Evolutionary conservation across 2,888 invertebrate species (phyloP).

Genomic region (Yponomeuta cagnagella): DNA sequence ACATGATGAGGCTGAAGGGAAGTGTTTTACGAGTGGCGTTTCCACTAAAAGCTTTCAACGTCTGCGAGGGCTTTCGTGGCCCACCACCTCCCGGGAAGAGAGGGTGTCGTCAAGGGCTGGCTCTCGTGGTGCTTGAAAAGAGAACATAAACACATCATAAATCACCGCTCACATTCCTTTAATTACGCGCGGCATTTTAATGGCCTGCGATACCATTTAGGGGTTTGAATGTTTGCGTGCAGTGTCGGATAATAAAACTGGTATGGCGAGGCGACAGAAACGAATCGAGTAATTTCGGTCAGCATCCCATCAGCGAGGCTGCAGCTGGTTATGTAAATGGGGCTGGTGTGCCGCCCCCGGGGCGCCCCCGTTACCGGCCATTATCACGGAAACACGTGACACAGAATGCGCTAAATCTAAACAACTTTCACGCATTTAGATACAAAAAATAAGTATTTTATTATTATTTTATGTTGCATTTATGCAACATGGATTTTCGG

Average conservation of each 20-base stretch:
- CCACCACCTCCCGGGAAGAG: neutral
- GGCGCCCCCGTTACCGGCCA: neutral
- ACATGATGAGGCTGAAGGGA: neutral
- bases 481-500: too few species aligned
- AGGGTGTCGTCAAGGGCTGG: neutral
- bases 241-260: neutral
- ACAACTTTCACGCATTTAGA: neutral
- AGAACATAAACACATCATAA: conserved; percentile 26
- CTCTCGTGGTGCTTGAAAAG: neutral
- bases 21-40: neutral
- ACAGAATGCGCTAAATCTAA: neutral
- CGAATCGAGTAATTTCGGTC: neutral
- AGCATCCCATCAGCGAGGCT: neutral
- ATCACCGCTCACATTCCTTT: conserved; percentile 35
- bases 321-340: neutral
- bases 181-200: conserved; percentile 30
- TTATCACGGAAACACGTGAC: neutral
- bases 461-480: too few species aligned
- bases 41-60: neutral
- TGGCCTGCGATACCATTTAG: neutral
- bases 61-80: neutral
- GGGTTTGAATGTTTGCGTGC: neutral
- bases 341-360: neutral
- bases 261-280: neutral
- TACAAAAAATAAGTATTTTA: neutral